A percentile compares a stretch with the other conserved stretches of the same genome.
These are phyloP conservation scores for Diabrotica virgifera DNA, from an alignment of 1,140 invertebrate species.

Conservation along the genomic window DNA sequence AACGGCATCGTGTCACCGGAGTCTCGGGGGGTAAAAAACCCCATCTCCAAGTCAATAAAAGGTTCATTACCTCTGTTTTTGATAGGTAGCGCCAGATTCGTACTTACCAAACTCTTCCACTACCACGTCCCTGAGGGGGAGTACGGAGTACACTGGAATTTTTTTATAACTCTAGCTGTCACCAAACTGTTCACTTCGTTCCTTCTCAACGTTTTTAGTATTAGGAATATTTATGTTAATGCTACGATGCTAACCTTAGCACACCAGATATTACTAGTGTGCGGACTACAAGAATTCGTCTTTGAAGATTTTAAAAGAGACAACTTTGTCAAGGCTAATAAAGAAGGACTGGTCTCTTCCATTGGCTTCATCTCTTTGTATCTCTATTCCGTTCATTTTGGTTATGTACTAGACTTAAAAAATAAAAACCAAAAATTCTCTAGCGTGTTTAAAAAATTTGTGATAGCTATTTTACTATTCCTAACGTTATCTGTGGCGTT, in stretches of 20 bases:
- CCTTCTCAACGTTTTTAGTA: conserved; percentile 53
- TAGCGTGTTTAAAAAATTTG: conserved; percentile 40
- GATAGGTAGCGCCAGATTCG: conserved; percentile 69
- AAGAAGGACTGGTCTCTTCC: conserved; percentile 83
- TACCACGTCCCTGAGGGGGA: conserved; percentile 88
- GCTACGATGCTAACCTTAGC: conserved; percentile 53
- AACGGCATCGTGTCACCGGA: conserved; percentile 76
- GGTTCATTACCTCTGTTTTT: conserved; percentile 56
- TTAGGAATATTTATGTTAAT: conserved; percentile 41
- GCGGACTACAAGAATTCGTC: conserved; percentile 69
- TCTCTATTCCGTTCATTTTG: conserved; percentile 68
- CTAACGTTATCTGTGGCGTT: conserved; percentile 51
- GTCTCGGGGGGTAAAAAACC: conserved; percentile 47
- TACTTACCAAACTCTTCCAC: conserved; percentile 62
- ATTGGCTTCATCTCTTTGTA: conserved; percentile 84
- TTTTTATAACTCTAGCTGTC: conserved; percentile 87
- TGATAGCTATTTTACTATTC: conserved; percentile 49
- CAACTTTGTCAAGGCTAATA: conserved; percentile 76
- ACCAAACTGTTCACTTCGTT: conserved; percentile 72
- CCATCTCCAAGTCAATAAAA: conserved; percentile 45
- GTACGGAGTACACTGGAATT: conserved; percentile 97
- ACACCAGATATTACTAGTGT: conserved; percentile 69
- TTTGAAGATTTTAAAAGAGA: conserved; percentile 57
- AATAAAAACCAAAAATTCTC: conserved; percentile 25
- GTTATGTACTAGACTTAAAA: conserved; percentile 52